Percentiles rank a stretch among this genome's conserved stretches.
Evolutionary conservation across 1,140 invertebrate genomes (phyloP).

Genomic region (Ceratoteleas bidentatus): DNA sequence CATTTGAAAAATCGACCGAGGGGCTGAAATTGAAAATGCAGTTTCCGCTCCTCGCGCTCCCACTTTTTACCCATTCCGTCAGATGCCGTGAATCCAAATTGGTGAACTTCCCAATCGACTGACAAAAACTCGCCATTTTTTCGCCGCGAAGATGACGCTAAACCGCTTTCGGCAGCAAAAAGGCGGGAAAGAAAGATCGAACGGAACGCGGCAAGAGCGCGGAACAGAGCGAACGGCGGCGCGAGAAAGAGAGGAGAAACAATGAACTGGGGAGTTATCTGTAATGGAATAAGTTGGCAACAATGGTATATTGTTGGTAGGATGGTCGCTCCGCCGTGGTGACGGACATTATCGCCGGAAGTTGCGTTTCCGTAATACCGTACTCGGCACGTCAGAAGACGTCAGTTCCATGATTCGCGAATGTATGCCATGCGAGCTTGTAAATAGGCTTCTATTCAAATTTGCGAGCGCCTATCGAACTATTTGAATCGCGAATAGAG

Average conservation of each 20-base stretch:
- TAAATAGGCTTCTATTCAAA: conserved; percentile 69
- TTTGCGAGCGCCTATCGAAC: conserved; percentile 66
- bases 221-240: conserved; percentile 41
- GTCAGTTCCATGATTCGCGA: conserved; percentile 69
- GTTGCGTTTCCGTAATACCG: conserved; percentile 78
- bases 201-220: conserved; percentile 24
- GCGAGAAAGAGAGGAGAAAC: conserved; percentile 73
- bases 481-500: conserved; percentile 65
- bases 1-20: no score
- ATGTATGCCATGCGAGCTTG: conserved; percentile 71
- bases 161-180: conserved; percentile 28
- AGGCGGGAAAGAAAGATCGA: conserved; percentile 49
- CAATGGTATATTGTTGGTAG: conserved; percentile 80
- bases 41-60: no score
- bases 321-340: conserved; percentile 78
- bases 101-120: background rate
- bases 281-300: conserved; percentile 83
- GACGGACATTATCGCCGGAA: conserved; percentile 82
- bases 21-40: no score
- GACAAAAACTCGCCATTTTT: conserved; percentile 14
- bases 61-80: no score
- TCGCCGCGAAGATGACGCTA: conserved; percentile 20
- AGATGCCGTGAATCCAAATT: no score
- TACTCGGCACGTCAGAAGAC: conserved; percentile 71
- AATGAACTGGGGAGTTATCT: conserved; percentile 79